Evolutionary conservation across 2,888 invertebrate species (phyloP), one percentile per base, ranked within the genome.

Genomic region (Melikaiella ostensackeni): DNA sequence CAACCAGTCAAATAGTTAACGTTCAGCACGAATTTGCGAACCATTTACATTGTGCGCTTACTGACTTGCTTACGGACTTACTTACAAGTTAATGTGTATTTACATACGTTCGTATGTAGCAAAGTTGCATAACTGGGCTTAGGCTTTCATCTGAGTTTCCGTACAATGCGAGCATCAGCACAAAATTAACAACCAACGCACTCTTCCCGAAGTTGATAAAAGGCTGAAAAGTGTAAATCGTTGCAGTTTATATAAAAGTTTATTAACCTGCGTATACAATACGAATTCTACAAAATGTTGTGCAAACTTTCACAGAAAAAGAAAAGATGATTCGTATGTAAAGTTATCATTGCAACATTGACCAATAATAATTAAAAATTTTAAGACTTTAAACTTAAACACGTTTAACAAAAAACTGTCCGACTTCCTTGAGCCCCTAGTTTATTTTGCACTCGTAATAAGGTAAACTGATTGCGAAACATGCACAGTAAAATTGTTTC

Each of bases 31-130:
- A 59, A 59, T 59, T 16, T 59, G 59, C 59, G 27, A 16, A 59
- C 24, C 27, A 59, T 59, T 27, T 59, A 27, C 59, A 27, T 59
- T 59, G 59, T 59, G 16, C 27, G 13, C 24, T 59, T 27, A 59
- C 59, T 21, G 27, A 59, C 59, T 59, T 55, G 55, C 55, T 55
- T 55, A 55, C 21, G 55, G 55, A 21, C 55, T 55, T 21, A 55
- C 55, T n/a, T 57, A 57, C 50, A 59, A 27, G 59, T 16, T 59
- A 59, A 59, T 59, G 59, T 59, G 59, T 59, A 24, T 59, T 59
- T 59, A 59, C 59, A 59, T 16, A 59, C 16, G 27, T 59, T 59
- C 59, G 16, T 59, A 27, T 27, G 59, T 59, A 59, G 24, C 2
- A 27, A 59, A 59, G 59, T 59, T 59, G 16, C 59, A 27, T 27